Evolutionary conservation across 2,797 vertebrate genomes (phyloP).

Genomic region (Neosalanx taihuensis): DNA sequence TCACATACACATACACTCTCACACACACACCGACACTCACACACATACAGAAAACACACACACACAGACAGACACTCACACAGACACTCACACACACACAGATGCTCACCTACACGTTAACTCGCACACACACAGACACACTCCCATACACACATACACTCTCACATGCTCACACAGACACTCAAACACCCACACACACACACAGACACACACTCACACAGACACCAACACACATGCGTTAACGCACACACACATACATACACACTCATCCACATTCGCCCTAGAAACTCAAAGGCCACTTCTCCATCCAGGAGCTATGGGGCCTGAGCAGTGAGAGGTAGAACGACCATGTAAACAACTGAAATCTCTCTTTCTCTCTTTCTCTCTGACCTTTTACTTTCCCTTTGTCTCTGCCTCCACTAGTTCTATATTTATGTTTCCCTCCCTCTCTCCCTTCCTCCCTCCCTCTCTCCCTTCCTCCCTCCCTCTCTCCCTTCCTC

Average conservation of each 20-base stretch:
- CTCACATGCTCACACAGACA: too few species aligned
- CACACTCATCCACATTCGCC: not conserved
- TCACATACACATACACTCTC: not conserved
- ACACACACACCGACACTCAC: not conserved
- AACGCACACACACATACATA: not conserved
- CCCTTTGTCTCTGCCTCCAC: too few species aligned
- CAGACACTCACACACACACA: not conserved
- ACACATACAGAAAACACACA: not conserved
- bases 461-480: too few species aligned
- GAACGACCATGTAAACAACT: not conserved
- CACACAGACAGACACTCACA: not conserved
- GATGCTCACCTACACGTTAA: not conserved
- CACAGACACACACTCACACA: not conserved
- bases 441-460: not conserved
- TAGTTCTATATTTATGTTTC: not conserved
- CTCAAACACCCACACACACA: not conserved
- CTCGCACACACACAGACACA: not conserved
- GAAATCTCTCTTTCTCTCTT: too few species aligned
- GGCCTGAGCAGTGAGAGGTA: not conserved
- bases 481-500: constrained; percentile 24
- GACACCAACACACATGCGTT: not conserved
- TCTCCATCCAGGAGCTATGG: not conserved
- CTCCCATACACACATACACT: not conserved
- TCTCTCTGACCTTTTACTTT: too few species aligned
- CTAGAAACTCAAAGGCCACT: not conserved